These are phyloP conservation scores for Noctua janthe DNA, from an alignment of 2,888 invertebrate species.

Conservation along the genomic window DNA sequence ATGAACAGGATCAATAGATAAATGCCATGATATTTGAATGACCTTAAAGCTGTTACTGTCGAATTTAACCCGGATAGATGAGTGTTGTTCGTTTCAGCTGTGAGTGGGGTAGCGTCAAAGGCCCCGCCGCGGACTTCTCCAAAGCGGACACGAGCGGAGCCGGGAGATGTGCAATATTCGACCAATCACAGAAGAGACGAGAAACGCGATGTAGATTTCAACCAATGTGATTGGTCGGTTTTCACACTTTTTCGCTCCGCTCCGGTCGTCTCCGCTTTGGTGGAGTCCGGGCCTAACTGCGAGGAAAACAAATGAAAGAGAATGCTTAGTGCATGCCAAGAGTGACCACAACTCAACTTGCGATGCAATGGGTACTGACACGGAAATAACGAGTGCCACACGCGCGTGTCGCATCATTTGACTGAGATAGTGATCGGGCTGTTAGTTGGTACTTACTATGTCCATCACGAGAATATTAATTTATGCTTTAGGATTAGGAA, in stretches of 20 bases:
- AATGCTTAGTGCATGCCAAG: neutral
- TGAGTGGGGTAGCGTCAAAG: slow-evolving; percentile 9
- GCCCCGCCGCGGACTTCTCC: neutral
- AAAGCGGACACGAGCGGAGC: neutral
- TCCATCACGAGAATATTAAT: slow-evolving; percentile 37
- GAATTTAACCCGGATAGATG: slow-evolving; percentile 72
- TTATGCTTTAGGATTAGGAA: slow-evolving; percentile 69
- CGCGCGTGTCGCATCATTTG: neutral
- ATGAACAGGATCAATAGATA: slow-evolving; percentile 62
- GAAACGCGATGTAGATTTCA: too few species aligned
- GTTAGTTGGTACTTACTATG: neutral
- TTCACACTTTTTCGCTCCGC: too few species aligned
- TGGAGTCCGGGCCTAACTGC: too few species aligned
- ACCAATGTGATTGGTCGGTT: too few species aligned
- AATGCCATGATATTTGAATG: slow-evolving; percentile 72
- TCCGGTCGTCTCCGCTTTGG: too few species aligned
- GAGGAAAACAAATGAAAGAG: neutral
- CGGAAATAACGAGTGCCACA: neutral
- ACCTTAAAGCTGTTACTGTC: slow-evolving; percentile 71
- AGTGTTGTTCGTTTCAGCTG: slow-evolving; percentile 27
- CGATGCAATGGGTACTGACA: neutral
- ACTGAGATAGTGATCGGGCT: neutral
- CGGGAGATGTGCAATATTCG: too few species aligned
- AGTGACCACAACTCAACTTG: neutral
- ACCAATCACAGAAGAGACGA: too few species aligned